phyloP scores from a whole-genome alignment of 2,888 invertebrate species.

The Acanthococcus lagerstroemiae region DNA sequence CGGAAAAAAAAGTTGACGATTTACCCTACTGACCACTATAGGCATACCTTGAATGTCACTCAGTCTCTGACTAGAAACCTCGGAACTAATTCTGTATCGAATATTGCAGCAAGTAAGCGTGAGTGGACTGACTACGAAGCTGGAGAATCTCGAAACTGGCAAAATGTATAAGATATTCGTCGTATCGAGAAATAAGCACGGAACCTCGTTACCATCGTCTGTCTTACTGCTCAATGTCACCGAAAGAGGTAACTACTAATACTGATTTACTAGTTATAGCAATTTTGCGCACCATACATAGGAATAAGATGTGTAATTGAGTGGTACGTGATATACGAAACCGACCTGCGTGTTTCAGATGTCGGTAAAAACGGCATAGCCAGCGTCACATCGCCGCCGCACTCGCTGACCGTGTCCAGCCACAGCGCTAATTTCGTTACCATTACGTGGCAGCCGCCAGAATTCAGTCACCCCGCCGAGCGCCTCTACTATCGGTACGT shows the following conservation, averaged over 20 bases:
- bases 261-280: no score
- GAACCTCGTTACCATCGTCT: slow-evolving; percentile 71
- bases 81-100: no score
- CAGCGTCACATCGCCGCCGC: slow-evolving; percentile 71
- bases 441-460: slow-evolving; percentile 74
- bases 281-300: no score
- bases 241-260: slow-evolving; percentile 39
- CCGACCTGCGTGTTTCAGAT: slow-evolving; percentile 37
- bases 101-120: slow-evolving; percentile 56
- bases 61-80: no score
- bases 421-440: slow-evolving; percentile 75
- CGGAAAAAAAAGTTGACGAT: no score
- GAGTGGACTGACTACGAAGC: slow-evolving; percentile 48
- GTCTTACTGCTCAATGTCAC: slow-evolving; percentile 64
- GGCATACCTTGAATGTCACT: no score
- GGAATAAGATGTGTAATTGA: no score
- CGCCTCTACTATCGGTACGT: slow-evolving; percentile 62
- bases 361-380: slow-evolving; percentile 44
- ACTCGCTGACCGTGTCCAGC: slow-evolving; percentile 63
- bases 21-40: no score
- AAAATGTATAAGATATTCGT: slow-evolving; percentile 71
- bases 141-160: slow-evolving; percentile 49
- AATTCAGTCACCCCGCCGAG: slow-evolving; percentile 69
- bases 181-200: slow-evolving; percentile 63
- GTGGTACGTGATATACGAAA: background rate